Evolutionary conservation across 2,797 vertebrate genomes (phyloP).

Genomic region (Thripadectes ignobilis): DNA sequence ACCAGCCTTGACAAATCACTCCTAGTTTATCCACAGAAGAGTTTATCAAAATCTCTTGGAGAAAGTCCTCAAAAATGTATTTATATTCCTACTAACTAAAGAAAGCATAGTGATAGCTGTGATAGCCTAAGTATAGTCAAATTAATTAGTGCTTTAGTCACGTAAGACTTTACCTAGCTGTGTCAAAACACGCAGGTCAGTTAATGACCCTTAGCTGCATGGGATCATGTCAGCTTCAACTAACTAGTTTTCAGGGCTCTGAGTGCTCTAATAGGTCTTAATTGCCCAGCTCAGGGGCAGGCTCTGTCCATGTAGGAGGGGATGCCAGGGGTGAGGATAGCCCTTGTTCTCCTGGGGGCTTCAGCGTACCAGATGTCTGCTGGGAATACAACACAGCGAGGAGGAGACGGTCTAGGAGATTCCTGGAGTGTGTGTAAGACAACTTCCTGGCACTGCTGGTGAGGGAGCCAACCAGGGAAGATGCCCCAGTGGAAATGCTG

Average conservation of each 20-base stretch:
- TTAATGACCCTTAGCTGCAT: neutral
- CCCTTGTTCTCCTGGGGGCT: too few relatives aligned
- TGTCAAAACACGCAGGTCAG: neutral
- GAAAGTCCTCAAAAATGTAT: neutral
- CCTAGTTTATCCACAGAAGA: neutral
- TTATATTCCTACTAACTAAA: neutral
- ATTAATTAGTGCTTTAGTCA: neutral
- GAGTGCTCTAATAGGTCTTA: neutral
- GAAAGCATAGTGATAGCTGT: neutral
- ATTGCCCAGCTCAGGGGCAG: neutral
- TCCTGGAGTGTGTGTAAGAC: neutral
- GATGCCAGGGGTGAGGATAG: neutral
- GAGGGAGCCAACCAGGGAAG: neutral
- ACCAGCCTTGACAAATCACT: neutral
- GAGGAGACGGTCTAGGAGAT: too few relatives aligned
- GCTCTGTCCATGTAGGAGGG: rapidly evolving
- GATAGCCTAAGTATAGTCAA: neutral
- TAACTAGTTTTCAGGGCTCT: neutral
- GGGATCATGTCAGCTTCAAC: neutral
- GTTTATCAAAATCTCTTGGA: neutral
- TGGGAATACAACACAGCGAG: too few relatives aligned
- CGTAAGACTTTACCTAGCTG: neutral
- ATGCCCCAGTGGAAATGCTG: rapidly evolving
- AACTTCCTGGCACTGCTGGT: neutral
- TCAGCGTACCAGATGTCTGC: neutral